These are phyloP conservation scores for Mechanitis mazaeus DNA, from an alignment of 2,888 invertebrate species.

Conservation along the genomic window DNA sequence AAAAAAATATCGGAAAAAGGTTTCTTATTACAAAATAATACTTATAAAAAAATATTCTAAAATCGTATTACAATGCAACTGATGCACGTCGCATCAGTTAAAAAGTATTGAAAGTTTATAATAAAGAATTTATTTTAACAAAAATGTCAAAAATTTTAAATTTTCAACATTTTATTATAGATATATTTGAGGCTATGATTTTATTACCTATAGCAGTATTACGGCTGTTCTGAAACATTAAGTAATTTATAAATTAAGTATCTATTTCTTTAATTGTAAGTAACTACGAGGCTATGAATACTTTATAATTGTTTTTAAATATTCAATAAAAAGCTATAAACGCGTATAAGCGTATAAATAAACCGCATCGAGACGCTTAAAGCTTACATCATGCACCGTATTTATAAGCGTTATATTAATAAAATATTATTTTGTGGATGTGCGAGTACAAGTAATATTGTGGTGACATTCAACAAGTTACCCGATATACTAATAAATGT, in stretches of 20 bases:
- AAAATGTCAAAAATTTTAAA: constrained; percentile 9
- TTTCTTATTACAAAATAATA: too few relatives aligned
- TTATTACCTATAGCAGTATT: constrained; percentile 24
- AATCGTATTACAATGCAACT: too few relatives aligned
- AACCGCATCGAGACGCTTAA: constrained; percentile 9
- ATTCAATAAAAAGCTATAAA: too few relatives aligned
- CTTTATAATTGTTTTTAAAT: neutral
- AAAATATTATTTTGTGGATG: neutral
- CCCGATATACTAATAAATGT: neutral
- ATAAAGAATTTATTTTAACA: neutral
- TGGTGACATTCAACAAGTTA: neutral
- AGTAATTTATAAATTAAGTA: neutral
- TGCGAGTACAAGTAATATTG: neutral
- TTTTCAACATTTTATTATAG: constrained; percentile 1
- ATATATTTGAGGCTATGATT: constrained; percentile 23
- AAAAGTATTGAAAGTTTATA: too few relatives aligned
- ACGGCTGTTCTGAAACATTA: constrained; percentile 9
- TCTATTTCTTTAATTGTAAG: constrained; percentile 6
- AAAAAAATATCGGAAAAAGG: too few relatives aligned
- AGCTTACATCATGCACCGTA: constrained; percentile 12
- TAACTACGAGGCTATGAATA: constrained; percentile 26
- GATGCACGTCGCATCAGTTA: too few relatives aligned
- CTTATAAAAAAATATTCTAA: too few relatives aligned
- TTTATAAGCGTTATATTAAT: neutral
- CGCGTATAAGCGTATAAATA: neutral